A percentile compares a stretch with the other conserved stretches of the same genome.
phyloP scores from a whole-genome alignment of 2,888 invertebrate species.

The Melieria crassipennis region DNA sequence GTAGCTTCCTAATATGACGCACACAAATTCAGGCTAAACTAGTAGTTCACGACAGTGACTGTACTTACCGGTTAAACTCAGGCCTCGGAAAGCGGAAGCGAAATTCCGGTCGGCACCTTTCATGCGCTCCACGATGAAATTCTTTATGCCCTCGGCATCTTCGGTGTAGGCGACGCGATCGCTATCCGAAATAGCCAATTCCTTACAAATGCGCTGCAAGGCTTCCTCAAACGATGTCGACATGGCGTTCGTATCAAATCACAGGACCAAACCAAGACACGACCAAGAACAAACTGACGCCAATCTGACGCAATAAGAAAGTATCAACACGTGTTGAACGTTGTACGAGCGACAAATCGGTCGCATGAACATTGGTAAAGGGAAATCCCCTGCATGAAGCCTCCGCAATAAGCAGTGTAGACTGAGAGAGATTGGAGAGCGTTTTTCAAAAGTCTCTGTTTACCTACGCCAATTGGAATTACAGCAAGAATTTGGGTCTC shows the following conservation, averaged over 20 bases:
- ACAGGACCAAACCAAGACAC: too few species aligned
- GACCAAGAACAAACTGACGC: too few species aligned
- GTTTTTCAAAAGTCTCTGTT: too few species aligned
- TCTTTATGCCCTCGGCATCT: conserved; percentile 43
- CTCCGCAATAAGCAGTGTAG: too few species aligned
- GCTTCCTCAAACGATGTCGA: not conserved
- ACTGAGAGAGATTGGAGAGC: too few species aligned
- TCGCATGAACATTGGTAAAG: too few species aligned
- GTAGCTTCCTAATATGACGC: conserved; percentile 45
- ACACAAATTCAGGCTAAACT: not conserved
- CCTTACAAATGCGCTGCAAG: conserved; percentile 6
- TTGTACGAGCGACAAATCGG: too few species aligned
- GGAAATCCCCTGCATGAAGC: too few species aligned
- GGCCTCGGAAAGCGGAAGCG: conserved; percentile 1
- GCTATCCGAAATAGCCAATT: conserved; percentile 2
- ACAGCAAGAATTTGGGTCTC: too few species aligned
- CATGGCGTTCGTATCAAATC: not conserved
- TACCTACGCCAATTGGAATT: too few species aligned
- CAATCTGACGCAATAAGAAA: too few species aligned
- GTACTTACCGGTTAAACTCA: conserved; percentile 3
- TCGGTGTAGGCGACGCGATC: conserved; percentile 29
- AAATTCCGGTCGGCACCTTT: conserved; percentile 17
- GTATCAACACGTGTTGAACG: too few species aligned
- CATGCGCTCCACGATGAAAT: conserved; percentile 38
- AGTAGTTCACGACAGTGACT: not conserved